Base-by-base conservation (phyloP, 2,797 vertebrate species). In the Schizopygopsis pylzovi region DNA sequence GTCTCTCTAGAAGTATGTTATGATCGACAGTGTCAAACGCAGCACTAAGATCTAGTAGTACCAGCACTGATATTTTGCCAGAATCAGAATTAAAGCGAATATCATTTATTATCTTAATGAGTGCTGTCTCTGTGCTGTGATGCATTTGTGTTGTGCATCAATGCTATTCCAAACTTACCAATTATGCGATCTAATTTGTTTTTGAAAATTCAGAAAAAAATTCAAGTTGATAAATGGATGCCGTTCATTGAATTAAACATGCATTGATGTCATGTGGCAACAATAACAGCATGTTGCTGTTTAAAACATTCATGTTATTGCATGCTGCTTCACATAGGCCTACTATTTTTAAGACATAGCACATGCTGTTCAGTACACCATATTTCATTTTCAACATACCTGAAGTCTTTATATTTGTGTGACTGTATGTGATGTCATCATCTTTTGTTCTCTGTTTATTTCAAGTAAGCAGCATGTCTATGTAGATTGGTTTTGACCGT, bases 361-460 rank as follows among this genome's bases (percentile, higher is more conserved):
- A 65, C 12, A 13, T 43, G 37, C 37, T 41, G 2, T 76, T 54
- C 18, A 37, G n/a, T 11, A 3, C 25, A 52, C 47, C 11, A 22
- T 9, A 75, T n/a, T 61, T 22, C 22, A 25, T 28, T 47, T 65
- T 39, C n/a, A 43, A 25, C 37, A 61, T 59, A 8, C 28, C 28
- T 7, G 6, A 8, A 43, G 37, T 25, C 6, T 28, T 63, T 28
- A 45, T 67, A 11, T 22, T 33, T 82, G 45, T 73, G 2, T 61
- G 1, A 43, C 39, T 43, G 39, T 5, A 43, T 20, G 68, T 73
- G 52, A 82, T 18, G 39, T 82, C 52, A 76, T 77, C 33, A 76
- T 84, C 47, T 68, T 77, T 77, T 67, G 75, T 77, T 67, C 79
- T 78, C 73, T 67, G 28, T 39, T 67, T 61, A 61, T 37, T 75